Conservation (phyloP, 1,140 invertebrate genomes). For the Drosophila ogumai region DNA sequence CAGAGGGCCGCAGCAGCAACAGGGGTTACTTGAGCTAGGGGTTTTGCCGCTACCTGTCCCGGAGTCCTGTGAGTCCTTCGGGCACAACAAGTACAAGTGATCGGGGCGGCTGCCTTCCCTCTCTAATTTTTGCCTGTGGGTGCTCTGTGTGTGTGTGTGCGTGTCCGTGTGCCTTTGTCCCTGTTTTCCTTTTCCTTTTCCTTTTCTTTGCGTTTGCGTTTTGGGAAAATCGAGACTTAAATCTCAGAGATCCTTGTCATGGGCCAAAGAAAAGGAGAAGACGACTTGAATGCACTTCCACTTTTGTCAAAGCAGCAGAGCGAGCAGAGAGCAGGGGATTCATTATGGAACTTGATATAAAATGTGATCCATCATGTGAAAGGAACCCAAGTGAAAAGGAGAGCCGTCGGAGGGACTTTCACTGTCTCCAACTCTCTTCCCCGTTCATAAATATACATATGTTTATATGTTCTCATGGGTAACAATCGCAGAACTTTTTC, state of each 20-base stretch:
- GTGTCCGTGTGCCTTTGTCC: conserved; percentile 28
- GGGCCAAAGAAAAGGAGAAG: conserved; percentile 43
- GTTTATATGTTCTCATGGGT: background rate
- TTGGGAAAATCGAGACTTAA: conserved; percentile 78
- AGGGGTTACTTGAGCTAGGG: conserved; percentile 20
- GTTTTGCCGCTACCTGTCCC: conserved; percentile 24
- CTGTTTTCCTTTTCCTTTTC: conserved; percentile 35
- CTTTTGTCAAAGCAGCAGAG: conserved; percentile 47
- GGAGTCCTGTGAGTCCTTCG: conserved; percentile 31
- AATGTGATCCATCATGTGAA: conserved; percentile 69
- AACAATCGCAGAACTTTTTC: conserved; percentile 24
- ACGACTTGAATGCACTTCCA: conserved; percentile 76
- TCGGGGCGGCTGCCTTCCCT: conserved; percentile 8
- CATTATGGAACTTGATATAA: conserved; percentile 48
- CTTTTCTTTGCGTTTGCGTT: conserved; percentile 49
- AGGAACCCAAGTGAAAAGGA: conserved; percentile 17
- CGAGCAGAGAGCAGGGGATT: conserved; percentile 10
- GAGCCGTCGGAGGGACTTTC: conserved; percentile 36
- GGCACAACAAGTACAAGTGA: conserved; percentile 40
- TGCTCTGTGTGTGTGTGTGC: conserved; percentile 8
- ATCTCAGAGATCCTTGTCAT: conserved; percentile 66
- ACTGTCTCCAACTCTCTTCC: conserved; percentile 16
- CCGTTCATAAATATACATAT: background rate
- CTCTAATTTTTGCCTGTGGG: conserved; percentile 17
- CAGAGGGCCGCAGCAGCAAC: conserved; percentile 18